Evolutionary conservation across 2,113 vertebrate genomes (phyloP).

Genomic region (Tor tambroides): DNA sequence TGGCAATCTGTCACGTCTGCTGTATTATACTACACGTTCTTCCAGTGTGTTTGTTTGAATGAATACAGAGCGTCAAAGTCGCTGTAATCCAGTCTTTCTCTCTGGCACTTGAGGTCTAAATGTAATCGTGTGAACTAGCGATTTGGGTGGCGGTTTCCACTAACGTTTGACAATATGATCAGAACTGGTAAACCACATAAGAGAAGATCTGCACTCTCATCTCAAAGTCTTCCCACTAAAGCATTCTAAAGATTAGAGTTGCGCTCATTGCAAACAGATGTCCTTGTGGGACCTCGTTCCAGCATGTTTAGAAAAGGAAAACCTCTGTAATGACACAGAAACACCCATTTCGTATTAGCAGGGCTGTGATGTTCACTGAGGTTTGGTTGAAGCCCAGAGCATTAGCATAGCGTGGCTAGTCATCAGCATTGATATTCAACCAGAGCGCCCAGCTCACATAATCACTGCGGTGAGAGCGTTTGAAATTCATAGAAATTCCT

Average conservation of each 20-base stretch:
- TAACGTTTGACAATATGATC: conserved; percentile 47
- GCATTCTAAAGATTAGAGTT: conserved; percentile 46
- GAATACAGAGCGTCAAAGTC: background rate
- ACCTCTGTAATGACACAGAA: conserved; percentile 31
- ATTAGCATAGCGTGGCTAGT: conserved; percentile 53
- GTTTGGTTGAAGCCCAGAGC: conserved; percentile 33
- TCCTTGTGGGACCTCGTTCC: background rate
- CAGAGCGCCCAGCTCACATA: conserved; percentile 59
- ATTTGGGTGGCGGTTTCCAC: conserved; percentile 44
- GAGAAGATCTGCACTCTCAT: conserved; percentile 26
- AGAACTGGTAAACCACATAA: conserved; percentile 60
- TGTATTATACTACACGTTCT: background rate
- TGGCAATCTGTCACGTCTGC: background rate
- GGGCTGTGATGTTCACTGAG: background rate
- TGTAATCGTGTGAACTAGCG: conserved; percentile 25
- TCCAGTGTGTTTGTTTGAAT: background rate
- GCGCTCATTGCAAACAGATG: conserved; percentile 45
- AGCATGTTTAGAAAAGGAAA: conserved; percentile 27
- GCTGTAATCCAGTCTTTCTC: conserved; percentile 28
- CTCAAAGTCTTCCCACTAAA: conserved; percentile 57
- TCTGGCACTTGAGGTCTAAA: conserved; percentile 32
- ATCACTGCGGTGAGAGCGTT: conserved; percentile 62
- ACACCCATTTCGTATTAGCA: conserved; percentile 5
- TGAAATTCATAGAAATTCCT: conserved; percentile 74
- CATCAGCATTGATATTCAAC: conserved; percentile 64